A percentile compares a stretch with the other conserved stretches of the same genome.
Evolutionary conservation across 2,113 vertebrate species (phyloP).

Genomic region (Melierax canorus): DNA sequence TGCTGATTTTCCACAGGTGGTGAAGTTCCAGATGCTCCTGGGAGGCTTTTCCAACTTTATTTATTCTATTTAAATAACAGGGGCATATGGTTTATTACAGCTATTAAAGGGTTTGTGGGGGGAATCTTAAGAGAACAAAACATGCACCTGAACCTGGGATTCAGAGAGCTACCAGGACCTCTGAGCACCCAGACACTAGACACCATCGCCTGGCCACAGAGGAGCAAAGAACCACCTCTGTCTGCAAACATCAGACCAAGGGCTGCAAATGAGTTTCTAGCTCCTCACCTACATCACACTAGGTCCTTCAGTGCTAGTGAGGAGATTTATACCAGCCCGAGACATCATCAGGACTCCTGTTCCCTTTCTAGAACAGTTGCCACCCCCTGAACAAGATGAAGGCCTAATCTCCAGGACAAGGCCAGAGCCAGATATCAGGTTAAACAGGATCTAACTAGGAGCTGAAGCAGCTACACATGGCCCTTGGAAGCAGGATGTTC

Average conservation of each 20-base stretch:
- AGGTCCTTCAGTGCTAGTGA: neutral
- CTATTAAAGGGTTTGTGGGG: neutral
- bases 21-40: neutral
- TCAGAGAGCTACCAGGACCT: neutral
- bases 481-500: neutral
- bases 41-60: neutral
- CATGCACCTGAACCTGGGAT: neutral
- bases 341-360: neutral
- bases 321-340: neutral
- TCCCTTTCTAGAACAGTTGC: neutral
- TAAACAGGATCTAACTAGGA: neutral
- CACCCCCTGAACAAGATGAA: neutral
- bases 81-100: neutral
- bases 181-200: neutral
- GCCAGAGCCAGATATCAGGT: neutral
- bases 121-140: neutral
- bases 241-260: neutral
- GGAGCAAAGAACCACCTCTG: neutral
- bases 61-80: neutral
- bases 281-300: neutral
- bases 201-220: neutral
- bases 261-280: neutral
- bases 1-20: neutral
- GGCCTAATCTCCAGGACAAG: neutral
- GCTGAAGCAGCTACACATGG: neutral